These are phyloP conservation scores for Meghimatium bilineatum DNA, from an alignment of 2,888 invertebrate genomes.

Conservation along the genomic window DNA sequence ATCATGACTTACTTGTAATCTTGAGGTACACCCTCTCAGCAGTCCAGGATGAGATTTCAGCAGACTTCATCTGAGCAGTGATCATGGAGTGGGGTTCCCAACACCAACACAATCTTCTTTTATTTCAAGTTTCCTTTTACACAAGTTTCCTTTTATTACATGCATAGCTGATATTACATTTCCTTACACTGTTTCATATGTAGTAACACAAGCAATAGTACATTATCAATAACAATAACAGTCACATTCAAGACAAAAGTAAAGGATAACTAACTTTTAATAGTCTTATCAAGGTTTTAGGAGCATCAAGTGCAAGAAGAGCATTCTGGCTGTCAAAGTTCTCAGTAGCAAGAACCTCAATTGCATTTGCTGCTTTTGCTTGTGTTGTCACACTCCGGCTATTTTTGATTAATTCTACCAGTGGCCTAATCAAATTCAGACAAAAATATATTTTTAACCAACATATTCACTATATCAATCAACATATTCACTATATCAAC, in stretches of 20 bases:
- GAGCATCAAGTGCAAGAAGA: slow-evolving; percentile 74
- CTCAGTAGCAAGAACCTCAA: slow-evolving; percentile 74
- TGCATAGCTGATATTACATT: too few species aligned
- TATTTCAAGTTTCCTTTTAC: too few species aligned
- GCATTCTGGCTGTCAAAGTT: slow-evolving; percentile 72
- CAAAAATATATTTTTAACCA: background rate
- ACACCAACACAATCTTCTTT: too few species aligned
- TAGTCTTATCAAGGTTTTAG: slow-evolving; percentile 73
- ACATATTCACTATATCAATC: background rate
- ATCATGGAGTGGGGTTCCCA: too few species aligned
- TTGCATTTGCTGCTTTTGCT: slow-evolving; percentile 76
- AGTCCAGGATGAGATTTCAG: too few species aligned
- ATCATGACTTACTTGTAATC: too few species aligned
- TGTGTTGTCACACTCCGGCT: slow-evolving; percentile 73
- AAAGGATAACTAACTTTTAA: slow-evolving; percentile 67
- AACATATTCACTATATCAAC: background rate
- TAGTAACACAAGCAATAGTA: background rate
- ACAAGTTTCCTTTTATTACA: too few species aligned
- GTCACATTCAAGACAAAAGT: too few species aligned
- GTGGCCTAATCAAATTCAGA: slow-evolving; percentile 63
- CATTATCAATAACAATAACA: background rate
- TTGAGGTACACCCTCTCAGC: too few species aligned
- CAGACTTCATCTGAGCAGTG: too few species aligned
- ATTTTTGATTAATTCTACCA: slow-evolving; percentile 74
- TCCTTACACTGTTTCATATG: too few species aligned